phyloP scores from a whole-genome alignment of 1,140 invertebrate genomes.

The Drosophila setifemur region DNA sequence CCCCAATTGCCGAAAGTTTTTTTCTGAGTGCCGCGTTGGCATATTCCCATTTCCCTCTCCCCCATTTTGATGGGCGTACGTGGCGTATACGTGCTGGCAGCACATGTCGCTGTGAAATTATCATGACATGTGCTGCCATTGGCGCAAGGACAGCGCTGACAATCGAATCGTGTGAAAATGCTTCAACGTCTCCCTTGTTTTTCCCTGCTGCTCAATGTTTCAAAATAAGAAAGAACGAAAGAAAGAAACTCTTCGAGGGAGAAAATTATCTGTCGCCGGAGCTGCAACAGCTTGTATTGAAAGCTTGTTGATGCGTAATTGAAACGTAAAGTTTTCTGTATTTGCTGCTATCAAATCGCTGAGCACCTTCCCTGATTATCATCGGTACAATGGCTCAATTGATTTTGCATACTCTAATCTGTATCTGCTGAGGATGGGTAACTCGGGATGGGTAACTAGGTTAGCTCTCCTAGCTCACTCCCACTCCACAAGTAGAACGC shows the following conservation, averaged over 20 bases:
- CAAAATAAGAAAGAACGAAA: not conserved
- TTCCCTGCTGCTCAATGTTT: slow-evolving; percentile 44
- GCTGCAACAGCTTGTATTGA: slow-evolving; percentile 79
- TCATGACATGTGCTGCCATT: slow-evolving; percentile 55
- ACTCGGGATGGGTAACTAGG: not conserved
- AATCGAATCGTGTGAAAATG: slow-evolving; percentile 66
- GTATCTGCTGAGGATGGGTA: not conserved
- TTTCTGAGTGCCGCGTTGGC: not conserved
- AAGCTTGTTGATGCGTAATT: slow-evolving; percentile 80
- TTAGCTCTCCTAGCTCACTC: not conserved
- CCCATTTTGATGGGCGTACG: slow-evolving; percentile 27
- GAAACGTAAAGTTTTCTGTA: slow-evolving; percentile 75
- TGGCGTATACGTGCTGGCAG: slow-evolving; percentile 57
- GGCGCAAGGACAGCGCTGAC: slow-evolving; percentile 33
- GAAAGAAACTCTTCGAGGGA: slow-evolving; percentile 14
- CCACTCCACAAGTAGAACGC: not conserved
- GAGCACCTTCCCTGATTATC: not conserved
- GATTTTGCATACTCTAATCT: not conserved
- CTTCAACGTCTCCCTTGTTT: slow-evolving; percentile 30
- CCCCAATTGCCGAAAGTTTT: too few relatives aligned
- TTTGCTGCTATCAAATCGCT: slow-evolving; percentile 13
- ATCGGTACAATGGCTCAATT: slow-evolving; percentile 18
- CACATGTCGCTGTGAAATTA: slow-evolving; percentile 60
- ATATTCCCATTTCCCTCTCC: not conserved
- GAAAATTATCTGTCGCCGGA: slow-evolving; percentile 68